A percentile compares a stretch with the other conserved stretches of the same genome.
Evolutionary conservation across 2,113 vertebrate species (phyloP).

Genomic region (Tetrao urogallus): DNA sequence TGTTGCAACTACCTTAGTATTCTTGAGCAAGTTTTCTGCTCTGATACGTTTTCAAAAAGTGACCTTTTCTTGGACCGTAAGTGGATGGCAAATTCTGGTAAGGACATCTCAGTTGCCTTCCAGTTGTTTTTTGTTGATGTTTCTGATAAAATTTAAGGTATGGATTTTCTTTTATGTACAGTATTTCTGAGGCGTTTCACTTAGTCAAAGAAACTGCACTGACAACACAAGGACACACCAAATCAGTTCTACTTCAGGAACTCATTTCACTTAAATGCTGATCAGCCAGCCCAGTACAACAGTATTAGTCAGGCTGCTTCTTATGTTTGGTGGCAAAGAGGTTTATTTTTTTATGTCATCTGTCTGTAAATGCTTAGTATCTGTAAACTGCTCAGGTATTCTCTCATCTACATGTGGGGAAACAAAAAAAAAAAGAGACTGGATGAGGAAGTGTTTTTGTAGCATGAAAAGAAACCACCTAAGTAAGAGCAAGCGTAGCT

Average conservation of each 20-base stretch:
- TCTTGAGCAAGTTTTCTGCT: background rate
- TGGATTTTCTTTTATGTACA: background rate
- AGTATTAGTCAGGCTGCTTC: background rate
- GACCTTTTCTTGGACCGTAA: background rate
- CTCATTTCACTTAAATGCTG: background rate
- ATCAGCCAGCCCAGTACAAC: background rate
- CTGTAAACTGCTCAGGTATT: background rate
- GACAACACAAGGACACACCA: background rate
- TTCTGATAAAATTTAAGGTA: background rate
- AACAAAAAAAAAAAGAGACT: background rate
- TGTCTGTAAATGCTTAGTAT: background rate
- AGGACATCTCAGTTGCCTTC: background rate
- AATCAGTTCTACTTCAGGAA: background rate
- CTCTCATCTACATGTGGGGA: background rate
- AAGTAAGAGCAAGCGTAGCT: background rate
- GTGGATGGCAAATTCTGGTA: background rate
- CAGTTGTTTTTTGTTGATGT: background rate
- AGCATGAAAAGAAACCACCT: background rate
- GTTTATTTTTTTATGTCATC: background rate
- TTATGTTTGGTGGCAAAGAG: background rate
- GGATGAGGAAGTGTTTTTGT: background rate
- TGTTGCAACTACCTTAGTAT: background rate
- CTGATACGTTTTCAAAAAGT: background rate
- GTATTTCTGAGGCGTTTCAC: background rate
- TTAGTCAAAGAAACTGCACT: background rate